These are phyloP conservation scores for Pygoscelis antarcticus DNA, from an alignment of 2,113 vertebrate species.

Conservation along the genomic window DNA sequence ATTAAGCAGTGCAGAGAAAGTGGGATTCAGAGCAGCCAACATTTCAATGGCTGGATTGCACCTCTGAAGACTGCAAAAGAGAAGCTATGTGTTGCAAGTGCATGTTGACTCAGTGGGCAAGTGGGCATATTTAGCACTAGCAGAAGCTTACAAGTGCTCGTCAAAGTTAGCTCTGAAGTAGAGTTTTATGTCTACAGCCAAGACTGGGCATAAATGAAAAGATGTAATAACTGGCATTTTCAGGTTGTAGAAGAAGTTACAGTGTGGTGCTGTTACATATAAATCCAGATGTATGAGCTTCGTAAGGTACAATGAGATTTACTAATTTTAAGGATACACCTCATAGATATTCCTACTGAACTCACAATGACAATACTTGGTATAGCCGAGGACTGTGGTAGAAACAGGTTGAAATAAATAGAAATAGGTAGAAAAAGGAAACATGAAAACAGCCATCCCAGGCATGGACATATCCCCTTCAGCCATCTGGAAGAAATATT, in stretches of 20 bases:
- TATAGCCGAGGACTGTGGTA: neutral
- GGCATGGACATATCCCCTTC: neutral
- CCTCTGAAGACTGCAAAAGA: neutral
- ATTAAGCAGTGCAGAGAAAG: neutral
- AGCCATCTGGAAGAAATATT: neutral
- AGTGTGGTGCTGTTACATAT: neutral
- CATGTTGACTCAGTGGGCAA: neutral
- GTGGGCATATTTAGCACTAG: neutral
- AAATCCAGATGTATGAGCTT: neutral
- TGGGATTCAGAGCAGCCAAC: neutral
- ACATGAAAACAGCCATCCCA: neutral
- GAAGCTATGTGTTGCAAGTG: neutral
- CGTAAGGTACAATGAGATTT: neutral
- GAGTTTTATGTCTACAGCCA: neutral
- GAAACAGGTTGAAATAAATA: neutral
- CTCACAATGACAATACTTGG: neutral
- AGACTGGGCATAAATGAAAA: neutral
- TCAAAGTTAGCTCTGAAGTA: neutral
- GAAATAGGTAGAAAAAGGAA: neutral
- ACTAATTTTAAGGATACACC: neutral
- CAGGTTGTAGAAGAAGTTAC: neutral
- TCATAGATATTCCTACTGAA: neutral
- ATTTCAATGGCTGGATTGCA: neutral
- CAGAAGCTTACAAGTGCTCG: neutral
- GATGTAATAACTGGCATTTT: neutral